Evolutionary conservation across 2,888 invertebrate genomes (phyloP).

Genomic region (Chymomyza caudatula): DNA sequence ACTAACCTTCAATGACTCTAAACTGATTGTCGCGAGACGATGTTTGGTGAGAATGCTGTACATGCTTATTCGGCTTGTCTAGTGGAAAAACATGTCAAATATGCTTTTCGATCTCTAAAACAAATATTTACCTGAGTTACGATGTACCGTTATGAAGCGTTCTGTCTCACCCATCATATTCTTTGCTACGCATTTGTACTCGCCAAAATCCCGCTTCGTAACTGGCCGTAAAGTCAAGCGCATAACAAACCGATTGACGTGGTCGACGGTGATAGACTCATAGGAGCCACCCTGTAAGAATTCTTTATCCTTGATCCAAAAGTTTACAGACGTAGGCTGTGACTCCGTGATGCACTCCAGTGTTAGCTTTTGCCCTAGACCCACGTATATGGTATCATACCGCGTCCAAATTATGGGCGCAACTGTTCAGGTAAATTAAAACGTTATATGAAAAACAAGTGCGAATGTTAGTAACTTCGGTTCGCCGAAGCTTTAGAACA

Average conservation of each 20-base stretch:
- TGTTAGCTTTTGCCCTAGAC: constrained; percentile 73
- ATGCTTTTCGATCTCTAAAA: background rate
- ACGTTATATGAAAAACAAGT: too few species aligned
- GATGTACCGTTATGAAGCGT: constrained; percentile 70
- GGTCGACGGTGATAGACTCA: constrained; percentile 82
- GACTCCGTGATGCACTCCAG: constrained; percentile 77
- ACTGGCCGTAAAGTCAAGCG: constrained; percentile 84
- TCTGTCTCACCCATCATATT: constrained; percentile 85
- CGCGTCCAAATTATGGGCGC: constrained; percentile 75
- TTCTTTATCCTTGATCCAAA: constrained; percentile 77
- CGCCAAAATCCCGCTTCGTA: constrained; percentile 84
- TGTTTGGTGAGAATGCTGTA: constrained; percentile 69
- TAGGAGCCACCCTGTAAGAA: constrained; percentile 76
- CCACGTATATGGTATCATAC: constrained; percentile 75
- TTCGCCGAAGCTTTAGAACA: too few species aligned
- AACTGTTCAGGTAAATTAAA: constrained; percentile 56
- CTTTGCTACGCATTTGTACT: constrained; percentile 89
- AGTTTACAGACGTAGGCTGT: constrained; percentile 76
- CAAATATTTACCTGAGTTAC: constrained; percentile 48
- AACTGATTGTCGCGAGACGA: constrained; percentile 70
- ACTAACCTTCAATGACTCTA: constrained; percentile 73
- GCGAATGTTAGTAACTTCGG: too few species aligned
- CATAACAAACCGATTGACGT: constrained; percentile 87
- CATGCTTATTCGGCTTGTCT: constrained; percentile 75
- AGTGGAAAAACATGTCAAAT: background rate